Evolutionary conservation across 2,797 vertebrate species (phyloP).

Genomic region (Anabacerthia variegaticeps): DNA sequence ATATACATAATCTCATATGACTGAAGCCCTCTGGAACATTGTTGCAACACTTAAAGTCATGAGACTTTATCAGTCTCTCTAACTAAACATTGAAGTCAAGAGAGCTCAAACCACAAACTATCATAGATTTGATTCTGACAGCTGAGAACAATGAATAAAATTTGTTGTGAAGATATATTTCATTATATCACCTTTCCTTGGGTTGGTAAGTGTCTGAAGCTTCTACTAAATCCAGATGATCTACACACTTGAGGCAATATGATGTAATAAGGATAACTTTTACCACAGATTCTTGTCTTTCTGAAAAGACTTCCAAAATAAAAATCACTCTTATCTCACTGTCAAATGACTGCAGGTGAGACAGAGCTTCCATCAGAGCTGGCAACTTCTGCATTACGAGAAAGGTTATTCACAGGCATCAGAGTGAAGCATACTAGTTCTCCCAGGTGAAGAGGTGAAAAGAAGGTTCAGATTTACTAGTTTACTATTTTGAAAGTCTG

Average conservation of each 20-base stretch:
- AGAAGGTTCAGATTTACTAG: neutral
- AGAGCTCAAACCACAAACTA: neutral
- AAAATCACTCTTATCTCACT: neutral
- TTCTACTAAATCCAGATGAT: neutral
- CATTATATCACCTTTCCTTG: neutral
- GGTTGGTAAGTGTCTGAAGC: neutral
- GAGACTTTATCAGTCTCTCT: neutral
- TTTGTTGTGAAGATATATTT: neutral
- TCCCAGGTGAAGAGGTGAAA: neutral
- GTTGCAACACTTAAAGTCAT: neutral
- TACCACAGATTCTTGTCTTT: constrained; percentile 2
- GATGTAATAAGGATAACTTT: constrained; percentile 3
- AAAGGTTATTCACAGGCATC: neutral
- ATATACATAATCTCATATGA: neutral
- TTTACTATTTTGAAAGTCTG: neutral
- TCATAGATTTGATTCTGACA: neutral
- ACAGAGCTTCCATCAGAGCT: neutral
- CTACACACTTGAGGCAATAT: neutral
- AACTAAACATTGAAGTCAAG: neutral
- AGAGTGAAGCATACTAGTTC: neutral
- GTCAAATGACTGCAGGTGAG: neutral
- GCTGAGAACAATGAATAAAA: neutral
- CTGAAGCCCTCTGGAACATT: neutral
- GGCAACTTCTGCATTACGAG: neutral
- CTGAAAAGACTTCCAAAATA: neutral